phyloP scores from a whole-genome alignment of 2,113 vertebrate genomes.

The Thryonomys swinderianus region DNA sequence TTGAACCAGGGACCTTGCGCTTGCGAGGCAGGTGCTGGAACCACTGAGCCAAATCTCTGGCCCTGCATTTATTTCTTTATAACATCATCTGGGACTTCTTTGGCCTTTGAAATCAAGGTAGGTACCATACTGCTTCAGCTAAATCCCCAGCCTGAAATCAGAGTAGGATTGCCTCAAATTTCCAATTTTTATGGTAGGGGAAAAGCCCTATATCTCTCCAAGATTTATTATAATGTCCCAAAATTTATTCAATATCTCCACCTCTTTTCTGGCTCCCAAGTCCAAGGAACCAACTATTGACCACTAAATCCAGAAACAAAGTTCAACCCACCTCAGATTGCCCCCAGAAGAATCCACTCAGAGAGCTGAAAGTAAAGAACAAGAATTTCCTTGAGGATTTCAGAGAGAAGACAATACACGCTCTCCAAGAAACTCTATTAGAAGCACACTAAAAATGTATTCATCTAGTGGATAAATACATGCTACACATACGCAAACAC shows the following conservation, averaged over 20 bases:
- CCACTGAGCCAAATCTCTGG: too few relatives aligned
- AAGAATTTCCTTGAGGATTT: conserved; percentile 2
- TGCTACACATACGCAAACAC: background rate
- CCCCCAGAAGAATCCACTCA: background rate
- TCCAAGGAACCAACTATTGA: background rate
- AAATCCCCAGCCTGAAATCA: background rate
- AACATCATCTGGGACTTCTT: background rate
- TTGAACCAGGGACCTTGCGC: too few relatives aligned
- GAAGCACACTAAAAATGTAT: background rate
- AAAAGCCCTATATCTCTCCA: background rate
- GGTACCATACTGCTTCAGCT: too few relatives aligned
- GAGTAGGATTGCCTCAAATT: background rate
- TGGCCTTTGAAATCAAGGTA: background rate
- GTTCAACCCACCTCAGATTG: background rate
- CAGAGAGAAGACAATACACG: background rate
- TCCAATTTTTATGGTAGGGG: background rate
- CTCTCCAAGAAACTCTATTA: background rate
- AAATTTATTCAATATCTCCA: background rate
- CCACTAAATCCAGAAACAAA: conserved; percentile 2
- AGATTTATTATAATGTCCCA: background rate
- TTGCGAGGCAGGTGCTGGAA: too few relatives aligned
- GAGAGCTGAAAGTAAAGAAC: background rate
- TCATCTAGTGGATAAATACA: background rate
- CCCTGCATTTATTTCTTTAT: conserved; percentile 16
- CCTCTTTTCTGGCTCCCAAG: background rate